phyloP scores from a whole-genome alignment of 2,888 invertebrate species.

The Eustalomyia histrio region DNA sequence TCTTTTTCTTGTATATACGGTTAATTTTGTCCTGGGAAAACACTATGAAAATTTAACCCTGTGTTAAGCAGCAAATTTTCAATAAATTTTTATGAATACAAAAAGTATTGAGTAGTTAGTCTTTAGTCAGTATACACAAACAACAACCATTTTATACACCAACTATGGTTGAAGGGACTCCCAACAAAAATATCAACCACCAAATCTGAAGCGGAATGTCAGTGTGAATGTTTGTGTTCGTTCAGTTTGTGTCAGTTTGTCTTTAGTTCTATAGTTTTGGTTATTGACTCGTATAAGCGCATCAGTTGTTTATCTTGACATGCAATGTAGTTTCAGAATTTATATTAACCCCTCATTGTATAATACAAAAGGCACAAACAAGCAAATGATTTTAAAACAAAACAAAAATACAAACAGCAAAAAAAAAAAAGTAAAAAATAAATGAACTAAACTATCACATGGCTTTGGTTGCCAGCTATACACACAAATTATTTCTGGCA shows the following conservation, averaged over 20 bases:
- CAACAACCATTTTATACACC: constrained; percentile 56
- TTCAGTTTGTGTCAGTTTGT: background rate
- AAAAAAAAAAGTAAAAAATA: background rate
- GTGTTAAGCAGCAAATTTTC: too few species aligned
- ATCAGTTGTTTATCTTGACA: constrained; percentile 59
- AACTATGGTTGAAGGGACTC: constrained; percentile 24
- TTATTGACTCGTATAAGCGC: constrained; percentile 34
- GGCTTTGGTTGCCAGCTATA: constrained; percentile 14
- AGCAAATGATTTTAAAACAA: constrained; percentile 47
- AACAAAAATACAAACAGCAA: constrained; percentile 40
- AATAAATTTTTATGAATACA: too few species aligned
- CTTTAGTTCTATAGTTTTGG: constrained; percentile 9
- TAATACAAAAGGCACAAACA: constrained; percentile 56
- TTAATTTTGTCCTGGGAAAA: too few species aligned
- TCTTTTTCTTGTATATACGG: too few species aligned
- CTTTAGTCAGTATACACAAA: constrained; percentile 8
- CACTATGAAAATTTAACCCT: too few species aligned
- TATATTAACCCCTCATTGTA: constrained; percentile 71
- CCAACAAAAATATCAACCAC: constrained; percentile 30
- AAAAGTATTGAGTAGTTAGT: too few species aligned
- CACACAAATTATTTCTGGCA: constrained; percentile 40
- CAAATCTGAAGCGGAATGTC: constrained; percentile 25
- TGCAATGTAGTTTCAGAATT: constrained; percentile 68
- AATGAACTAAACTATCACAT: constrained; percentile 13
- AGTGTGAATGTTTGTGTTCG: too few species aligned